Percentiles rank a stretch among this genome's conserved stretches.
Conservation (phyloP, 2,113 vertebrate species). For the Petrocephalus microphthalmus region DNA sequence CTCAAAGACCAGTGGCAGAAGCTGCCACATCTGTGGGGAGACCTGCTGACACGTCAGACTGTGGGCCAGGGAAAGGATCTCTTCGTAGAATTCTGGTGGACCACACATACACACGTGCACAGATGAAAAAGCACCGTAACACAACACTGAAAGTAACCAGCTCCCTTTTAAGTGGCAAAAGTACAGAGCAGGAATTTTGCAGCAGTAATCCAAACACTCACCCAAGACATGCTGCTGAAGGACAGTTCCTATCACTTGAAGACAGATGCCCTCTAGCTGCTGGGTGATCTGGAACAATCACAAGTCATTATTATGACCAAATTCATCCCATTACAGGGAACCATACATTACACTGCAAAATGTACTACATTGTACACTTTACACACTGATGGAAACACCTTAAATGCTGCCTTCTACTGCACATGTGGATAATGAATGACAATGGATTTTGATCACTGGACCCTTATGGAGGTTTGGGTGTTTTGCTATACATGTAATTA, state of each 20-base stretch:
- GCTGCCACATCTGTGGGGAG: slow-evolving; percentile 97
- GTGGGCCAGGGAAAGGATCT: slow-evolving; percentile 95
- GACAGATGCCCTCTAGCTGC: slow-evolving; percentile 97
- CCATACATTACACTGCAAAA: neutral
- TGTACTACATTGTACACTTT: neutral
- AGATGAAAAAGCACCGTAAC: neutral
- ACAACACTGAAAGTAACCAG: neutral
- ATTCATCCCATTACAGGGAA: neutral
- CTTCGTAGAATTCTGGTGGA: slow-evolving; percentile 89
- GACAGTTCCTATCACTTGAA: slow-evolving; percentile 96
- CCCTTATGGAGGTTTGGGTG: neutral
- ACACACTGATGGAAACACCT: neutral
- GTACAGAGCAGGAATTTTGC: slow-evolving; percentile 5
- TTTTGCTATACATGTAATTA: neutral
- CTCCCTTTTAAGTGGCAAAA: slow-evolving; percentile 19
- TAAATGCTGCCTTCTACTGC: neutral
- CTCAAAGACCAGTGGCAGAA: slow-evolving; percentile 91
- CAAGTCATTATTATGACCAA: neutral
- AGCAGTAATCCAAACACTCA: slow-evolving; percentile 43
- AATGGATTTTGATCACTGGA: neutral
- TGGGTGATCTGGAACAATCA: slow-evolving; percentile 79
- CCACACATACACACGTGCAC: slow-evolving; percentile 11
- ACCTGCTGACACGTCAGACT: slow-evolving; percentile 98
- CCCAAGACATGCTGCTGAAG: slow-evolving; percentile 96
- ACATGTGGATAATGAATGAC: neutral